Evolutionary conservation across 2,888 invertebrate species (phyloP).

Genomic region (Watsonalla cultraria): DNA sequence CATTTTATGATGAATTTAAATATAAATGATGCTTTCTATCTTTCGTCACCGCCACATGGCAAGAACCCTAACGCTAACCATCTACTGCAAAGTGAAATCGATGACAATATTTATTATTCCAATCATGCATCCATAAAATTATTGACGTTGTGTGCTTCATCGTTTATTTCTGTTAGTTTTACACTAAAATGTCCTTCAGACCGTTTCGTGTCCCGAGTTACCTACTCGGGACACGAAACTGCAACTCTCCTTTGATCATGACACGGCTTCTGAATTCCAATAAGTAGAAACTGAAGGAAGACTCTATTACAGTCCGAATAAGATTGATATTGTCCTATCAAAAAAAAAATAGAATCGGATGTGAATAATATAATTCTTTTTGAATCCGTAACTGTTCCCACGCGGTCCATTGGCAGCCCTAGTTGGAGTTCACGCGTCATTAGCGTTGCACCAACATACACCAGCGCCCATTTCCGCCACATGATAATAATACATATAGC

Average conservation of each 20-base stretch:
- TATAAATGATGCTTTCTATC: conserved; percentile 30
- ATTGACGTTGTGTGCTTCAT: neutral
- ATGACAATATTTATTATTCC: conserved; percentile 9
- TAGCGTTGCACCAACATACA: conserved; percentile 45
- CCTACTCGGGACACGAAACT: neutral
- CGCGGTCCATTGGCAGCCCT: conserved; percentile 49
- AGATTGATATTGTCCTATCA: conserved; percentile 6
- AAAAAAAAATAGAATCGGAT: conserved; percentile 16
- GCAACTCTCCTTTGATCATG: neutral
- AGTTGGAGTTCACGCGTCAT: conserved; percentile 55
- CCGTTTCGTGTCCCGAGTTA: neutral
- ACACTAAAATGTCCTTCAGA: neutral
- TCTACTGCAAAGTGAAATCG: conserved; percentile 32
- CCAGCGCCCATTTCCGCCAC: conserved; percentile 68
- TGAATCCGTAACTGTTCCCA: conserved; percentile 43
- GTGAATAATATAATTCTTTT: conserved; percentile 23
- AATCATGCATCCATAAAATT: neutral
- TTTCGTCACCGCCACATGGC: conserved; percentile 25
- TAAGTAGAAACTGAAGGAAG: neutral
- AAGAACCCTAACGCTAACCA: conserved; percentile 23
- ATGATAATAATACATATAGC: conserved; percentile 35
- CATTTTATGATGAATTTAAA: neutral
- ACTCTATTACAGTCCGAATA: neutral
- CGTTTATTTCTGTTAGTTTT: neutral
- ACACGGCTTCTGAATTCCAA: neutral